These are phyloP conservation scores for Asarcornis scutulata DNA, from an alignment of 2,113 vertebrate genomes.

Conservation along the genomic window DNA sequence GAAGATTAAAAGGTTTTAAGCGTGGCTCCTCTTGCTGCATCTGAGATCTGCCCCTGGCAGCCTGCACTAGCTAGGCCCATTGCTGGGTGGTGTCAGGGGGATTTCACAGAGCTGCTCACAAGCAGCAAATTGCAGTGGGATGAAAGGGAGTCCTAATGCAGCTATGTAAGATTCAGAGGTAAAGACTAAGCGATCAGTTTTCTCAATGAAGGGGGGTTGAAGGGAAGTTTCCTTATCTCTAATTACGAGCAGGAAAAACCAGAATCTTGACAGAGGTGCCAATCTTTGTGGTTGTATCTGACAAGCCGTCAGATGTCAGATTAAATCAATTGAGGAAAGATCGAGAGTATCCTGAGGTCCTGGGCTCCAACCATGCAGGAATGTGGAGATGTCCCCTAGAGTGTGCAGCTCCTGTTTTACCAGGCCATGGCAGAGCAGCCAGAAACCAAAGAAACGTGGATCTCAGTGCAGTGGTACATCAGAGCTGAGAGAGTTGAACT, in stretches of 20 bases:
- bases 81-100: fast-evolving
- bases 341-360: neutral
- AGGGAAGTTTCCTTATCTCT: neutral
- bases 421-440: neutral
- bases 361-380: neutral
- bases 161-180: neutral
- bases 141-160: neutral
- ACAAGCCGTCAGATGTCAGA: neutral
- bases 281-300: neutral
- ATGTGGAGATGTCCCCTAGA: neutral
- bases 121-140: neutral
- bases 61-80: neutral
- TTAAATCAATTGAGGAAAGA: neutral
- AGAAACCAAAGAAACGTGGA: neutral
- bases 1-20: neutral
- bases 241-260: neutral
- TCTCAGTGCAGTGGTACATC: neutral
- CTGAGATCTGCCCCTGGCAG: fast-evolving
- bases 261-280: neutral
- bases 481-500: neutral
- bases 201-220: neutral
- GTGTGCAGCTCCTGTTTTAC: neutral
- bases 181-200: fast-evolving
- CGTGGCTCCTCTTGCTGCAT: neutral
- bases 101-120: neutral